Conservation (phyloP, 35 echinoderm and acorn worm species). For the Lytechinus variegatus region DNA sequence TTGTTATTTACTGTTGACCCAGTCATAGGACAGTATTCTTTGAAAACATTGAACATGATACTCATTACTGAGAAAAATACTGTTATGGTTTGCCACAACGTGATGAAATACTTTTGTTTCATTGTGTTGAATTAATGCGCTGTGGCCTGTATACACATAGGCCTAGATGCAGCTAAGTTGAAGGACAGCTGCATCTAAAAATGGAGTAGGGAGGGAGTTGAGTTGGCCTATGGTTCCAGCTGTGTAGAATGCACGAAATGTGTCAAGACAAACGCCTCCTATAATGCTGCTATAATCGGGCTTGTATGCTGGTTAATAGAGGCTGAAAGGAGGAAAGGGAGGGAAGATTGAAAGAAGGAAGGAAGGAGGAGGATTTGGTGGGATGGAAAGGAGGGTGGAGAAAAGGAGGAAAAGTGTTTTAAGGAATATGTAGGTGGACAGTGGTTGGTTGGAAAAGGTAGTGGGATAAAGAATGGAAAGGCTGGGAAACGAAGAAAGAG, state of each 20-base stretch:
- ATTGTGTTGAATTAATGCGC: too few relatives aligned
- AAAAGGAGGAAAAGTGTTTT: too few relatives aligned
- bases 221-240: background rate
- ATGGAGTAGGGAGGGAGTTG: background rate
- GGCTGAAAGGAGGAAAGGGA: background rate
- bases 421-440: too few relatives aligned
- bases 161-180: background rate
- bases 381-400: background rate
- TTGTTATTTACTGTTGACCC: too few relatives aligned
- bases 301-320: background rate
- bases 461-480: too few relatives aligned
- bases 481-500: background rate
- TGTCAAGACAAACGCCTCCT: background rate
- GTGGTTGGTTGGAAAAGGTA: too few relatives aligned
- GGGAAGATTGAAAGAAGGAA: background rate
- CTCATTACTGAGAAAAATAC: too few relatives aligned
- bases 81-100: background rate
- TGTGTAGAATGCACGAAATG: conserved; percentile 28
- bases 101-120: background rate
- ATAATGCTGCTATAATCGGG: background rate
- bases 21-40: too few relatives aligned
- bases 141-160: background rate
- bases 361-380: background rate
- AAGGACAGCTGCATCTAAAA: background rate
- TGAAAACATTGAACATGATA: too few relatives aligned